Conservation (phyloP, 1,140 invertebrate species). For the Harpegnathos saltator region DNA sequence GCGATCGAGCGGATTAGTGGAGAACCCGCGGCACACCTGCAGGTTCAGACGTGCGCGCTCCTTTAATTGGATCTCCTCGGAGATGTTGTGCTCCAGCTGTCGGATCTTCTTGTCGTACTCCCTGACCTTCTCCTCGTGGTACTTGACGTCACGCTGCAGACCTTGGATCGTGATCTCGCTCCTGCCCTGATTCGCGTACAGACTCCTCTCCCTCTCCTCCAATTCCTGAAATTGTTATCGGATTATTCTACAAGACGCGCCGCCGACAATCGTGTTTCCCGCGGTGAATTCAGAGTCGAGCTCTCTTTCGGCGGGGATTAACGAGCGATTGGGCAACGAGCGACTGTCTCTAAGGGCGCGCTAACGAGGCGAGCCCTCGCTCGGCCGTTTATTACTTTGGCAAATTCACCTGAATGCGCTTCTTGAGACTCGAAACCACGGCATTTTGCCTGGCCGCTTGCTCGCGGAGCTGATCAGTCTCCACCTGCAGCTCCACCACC, state of each 20-base stretch:
- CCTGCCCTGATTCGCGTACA: conserved; percentile 87
- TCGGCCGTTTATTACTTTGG: conserved; percentile 5
- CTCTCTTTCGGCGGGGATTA: not conserved
- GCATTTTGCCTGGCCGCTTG: conserved; percentile 93
- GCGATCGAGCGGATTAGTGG: too few species aligned
- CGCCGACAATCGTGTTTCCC: not conserved
- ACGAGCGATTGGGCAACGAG: not conserved
- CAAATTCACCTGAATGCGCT: conserved; percentile 88
- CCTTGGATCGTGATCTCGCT: conserved; percentile 90
- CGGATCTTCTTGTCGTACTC: conserved; percentile 91
- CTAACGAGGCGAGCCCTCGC: not conserved
- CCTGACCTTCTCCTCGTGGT: conserved; percentile 91
- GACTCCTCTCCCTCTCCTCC: conserved; percentile 90
- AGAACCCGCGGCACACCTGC: conserved; percentile 70
- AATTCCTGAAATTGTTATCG: conserved; percentile 85
- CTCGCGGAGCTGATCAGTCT: conserved; percentile 91
- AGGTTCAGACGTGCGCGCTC: conserved; percentile 77
- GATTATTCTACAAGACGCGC: conserved; percentile 2
- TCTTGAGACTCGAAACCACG: conserved; percentile 91
- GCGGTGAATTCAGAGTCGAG: not conserved
- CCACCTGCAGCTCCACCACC: conserved; percentile 89
- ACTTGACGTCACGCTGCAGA: conserved; percentile 90
- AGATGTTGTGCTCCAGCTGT: conserved; percentile 89
- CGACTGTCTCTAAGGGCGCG: not conserved
- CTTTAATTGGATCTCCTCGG: conserved; percentile 87